Percentiles rank a stretch among this genome's conserved stretches.
Evolutionary conservation across 2,888 invertebrate genomes (phyloP).

Genomic region (Tortrix viridana): DNA sequence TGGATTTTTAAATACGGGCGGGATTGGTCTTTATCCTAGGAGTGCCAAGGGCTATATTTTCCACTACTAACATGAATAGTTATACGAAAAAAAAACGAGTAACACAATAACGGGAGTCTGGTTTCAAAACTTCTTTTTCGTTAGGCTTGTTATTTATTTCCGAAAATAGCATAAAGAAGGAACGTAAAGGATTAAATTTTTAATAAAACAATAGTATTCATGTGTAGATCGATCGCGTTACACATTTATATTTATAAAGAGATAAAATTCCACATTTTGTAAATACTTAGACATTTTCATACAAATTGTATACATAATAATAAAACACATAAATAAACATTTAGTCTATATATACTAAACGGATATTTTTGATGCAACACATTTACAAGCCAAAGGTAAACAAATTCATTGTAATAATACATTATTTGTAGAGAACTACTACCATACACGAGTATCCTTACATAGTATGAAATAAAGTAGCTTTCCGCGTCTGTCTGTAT

Average conservation of each 20-base stretch:
- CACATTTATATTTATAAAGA: conserved; percentile 81
- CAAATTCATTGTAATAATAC: not conserved
- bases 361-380: conserved; percentile 30
- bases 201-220: conserved; percentile 51
- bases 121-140: no score
- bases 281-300: conserved; percentile 75
- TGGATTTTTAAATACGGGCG: not conserved
- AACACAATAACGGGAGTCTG: no score
- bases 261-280: conserved; percentile 82
- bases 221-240: conserved; percentile 77
- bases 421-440: no score
- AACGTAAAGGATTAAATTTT: not conserved
- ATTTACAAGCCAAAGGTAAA: conserved; percentile 22
- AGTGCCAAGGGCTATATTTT: no score
- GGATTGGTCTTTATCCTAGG: no score
- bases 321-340: conserved; percentile 65
- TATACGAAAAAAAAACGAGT: no score
- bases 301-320: conserved; percentile 59
- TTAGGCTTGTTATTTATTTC: no score
- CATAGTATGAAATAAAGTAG: no score
- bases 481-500: no score
- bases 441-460: no score
- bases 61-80: no score
- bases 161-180: not conserved
- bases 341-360: conserved; percentile 40